Evolutionary conservation across 2,113 vertebrate species (phyloP).

Genomic region (Chloropsis hardwickii): DNA sequence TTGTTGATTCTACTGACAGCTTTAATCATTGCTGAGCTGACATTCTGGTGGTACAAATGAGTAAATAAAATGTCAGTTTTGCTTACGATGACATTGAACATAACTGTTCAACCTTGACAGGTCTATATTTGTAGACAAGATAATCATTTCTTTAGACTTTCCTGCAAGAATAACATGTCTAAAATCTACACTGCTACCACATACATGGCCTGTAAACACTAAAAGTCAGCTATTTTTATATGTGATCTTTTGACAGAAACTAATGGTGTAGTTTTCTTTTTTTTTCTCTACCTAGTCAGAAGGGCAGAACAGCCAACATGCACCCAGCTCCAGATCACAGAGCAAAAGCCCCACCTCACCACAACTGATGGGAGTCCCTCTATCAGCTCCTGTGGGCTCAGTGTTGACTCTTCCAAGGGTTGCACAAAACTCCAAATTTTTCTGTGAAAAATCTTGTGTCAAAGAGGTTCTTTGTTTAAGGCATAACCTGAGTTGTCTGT

Average conservation of each 20-base stretch:
- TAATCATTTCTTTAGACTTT: constrained; percentile 25
- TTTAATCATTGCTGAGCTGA: constrained; percentile 58
- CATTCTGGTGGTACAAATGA: constrained; percentile 52
- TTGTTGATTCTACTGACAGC: constrained; percentile 52
- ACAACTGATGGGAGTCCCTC: neutral
- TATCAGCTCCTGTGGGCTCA: neutral
- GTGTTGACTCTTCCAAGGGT: neutral
- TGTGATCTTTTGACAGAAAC: neutral
- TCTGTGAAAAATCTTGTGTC: neutral
- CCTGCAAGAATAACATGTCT: constrained; percentile 36
- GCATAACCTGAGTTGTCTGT: constrained; percentile 61
- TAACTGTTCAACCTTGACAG: constrained; percentile 42
- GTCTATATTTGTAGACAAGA: constrained; percentile 36
- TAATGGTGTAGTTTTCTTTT: neutral
- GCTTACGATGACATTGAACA: constrained; percentile 43
- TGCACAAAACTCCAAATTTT: neutral
- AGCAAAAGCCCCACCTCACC: neutral
- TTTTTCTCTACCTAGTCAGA: neutral
- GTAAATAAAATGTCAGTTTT: constrained; percentile 63
- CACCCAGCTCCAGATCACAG: neutral
- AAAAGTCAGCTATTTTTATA: neutral
- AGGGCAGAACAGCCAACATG: neutral
- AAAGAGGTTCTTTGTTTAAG: constrained; percentile 61
- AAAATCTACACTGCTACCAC: neutral
- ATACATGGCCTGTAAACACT: neutral